Conservation (phyloP, 2,797 vertebrate genomes). For the Masticophis lateralis region DNA sequence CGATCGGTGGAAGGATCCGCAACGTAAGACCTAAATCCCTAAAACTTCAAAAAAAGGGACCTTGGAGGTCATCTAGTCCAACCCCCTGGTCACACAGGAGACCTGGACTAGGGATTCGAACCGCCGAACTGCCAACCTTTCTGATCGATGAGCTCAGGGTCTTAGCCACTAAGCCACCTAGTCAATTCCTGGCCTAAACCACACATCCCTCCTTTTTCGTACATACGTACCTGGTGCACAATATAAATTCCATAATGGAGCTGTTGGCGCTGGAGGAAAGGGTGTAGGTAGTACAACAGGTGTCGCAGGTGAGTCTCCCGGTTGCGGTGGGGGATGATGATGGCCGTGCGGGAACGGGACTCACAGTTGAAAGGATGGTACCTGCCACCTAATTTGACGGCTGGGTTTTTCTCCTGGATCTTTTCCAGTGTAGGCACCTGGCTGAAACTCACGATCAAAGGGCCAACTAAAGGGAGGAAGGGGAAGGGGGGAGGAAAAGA, state of each 20-base stretch:
- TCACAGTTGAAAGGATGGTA: conserved; percentile 85
- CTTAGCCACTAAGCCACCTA: too few species aligned
- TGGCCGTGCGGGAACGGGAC: conserved; percentile 84
- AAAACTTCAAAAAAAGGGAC: too few species aligned
- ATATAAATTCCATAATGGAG: conserved; percentile 96
- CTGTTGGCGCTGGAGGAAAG: conserved; percentile 94
- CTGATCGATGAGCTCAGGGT: too few species aligned
- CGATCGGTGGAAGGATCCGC: too few species aligned
- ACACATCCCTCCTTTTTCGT: fast-evolving
- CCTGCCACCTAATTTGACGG: conserved; percentile 80
- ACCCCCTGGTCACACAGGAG: too few species aligned
- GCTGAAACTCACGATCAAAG: conserved; percentile 84
- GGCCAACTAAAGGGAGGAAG: conserved; percentile 79
- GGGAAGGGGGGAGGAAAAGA: too few species aligned
- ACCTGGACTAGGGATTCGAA: too few species aligned
- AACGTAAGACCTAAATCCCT: too few species aligned
- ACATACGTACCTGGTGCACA: conserved; percentile 84
- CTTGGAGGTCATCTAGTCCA: too few species aligned
- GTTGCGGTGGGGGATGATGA: conserved; percentile 92
- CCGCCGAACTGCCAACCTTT: too few species aligned
- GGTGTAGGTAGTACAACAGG: conserved; percentile 93
- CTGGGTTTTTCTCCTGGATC: conserved; percentile 84
- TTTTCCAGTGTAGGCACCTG: conserved; percentile 81
- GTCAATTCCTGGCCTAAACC: neutral
- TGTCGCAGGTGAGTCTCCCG: conserved; percentile 87